These are phyloP conservation scores for Pampusana beccarii DNA, from an alignment of 2,113 vertebrate species.

Conservation along the genomic window DNA sequence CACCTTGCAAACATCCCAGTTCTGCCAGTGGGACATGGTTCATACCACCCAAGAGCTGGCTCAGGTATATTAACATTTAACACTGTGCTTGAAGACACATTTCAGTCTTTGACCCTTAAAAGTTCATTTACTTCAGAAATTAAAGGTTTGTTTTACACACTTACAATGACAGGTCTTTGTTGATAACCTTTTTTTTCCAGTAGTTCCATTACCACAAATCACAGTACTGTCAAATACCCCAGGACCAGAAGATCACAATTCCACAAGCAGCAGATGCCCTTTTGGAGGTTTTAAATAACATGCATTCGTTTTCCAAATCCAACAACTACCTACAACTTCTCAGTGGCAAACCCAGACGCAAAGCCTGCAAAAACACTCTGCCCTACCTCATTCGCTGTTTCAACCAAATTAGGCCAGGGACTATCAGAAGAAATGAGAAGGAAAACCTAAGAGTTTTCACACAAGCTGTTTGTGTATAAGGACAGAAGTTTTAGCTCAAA, in stretches of 20 bases:
- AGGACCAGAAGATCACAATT: conserved; percentile 70
- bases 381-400: neutral
- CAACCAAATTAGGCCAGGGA: conserved; percentile 53
- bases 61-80: neutral
- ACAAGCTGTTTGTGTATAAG: conserved; percentile 75
- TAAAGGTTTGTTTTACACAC: conserved; percentile 48
- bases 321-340: conserved; percentile 31
- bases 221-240: conserved; percentile 67
- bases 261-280: conserved; percentile 65
- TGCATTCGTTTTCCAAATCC: conserved; percentile 53
- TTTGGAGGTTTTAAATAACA: conserved; percentile 63
- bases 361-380: conserved; percentile 21
- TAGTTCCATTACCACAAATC: conserved; percentile 72
- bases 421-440: conserved; percentile 18
- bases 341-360: conserved; percentile 41
- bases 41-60: neutral
- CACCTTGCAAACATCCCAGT: neutral
- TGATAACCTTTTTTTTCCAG: conserved; percentile 62
- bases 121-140: conserved; percentile 53
- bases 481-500: conserved; percentile 72
- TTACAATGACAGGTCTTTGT: conserved; percentile 50
- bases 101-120: conserved; percentile 53
- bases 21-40: neutral
- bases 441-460: conserved; percentile 40
- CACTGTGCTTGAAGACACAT: neutral